Evolutionary conservation across 2,888 invertebrate genomes (phyloP).

Genomic region (Zonitis immaculata): DNA sequence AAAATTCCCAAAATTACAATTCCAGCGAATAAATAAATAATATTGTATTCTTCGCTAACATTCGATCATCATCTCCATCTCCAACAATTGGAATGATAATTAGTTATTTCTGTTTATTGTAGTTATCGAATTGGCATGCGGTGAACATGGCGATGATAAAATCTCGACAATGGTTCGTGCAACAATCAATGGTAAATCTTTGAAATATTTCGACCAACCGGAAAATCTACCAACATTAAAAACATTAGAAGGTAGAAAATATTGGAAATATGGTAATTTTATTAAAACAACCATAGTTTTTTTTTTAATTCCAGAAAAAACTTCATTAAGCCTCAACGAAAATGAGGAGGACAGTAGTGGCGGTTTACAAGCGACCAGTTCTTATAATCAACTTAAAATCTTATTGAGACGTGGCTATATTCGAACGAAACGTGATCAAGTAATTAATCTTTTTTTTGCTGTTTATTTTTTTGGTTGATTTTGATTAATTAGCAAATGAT

Average conservation of each 20-base stretch:
- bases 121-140: conserved; percentile 92
- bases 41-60: neutral
- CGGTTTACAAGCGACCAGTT: conserved; percentile 63
- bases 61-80: conserved; percentile 43
- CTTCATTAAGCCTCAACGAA: no score
- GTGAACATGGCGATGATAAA: conserved; percentile 82
- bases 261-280: no score
- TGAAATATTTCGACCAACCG: conserved; percentile 65
- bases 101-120: conserved; percentile 27
- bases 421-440: conserved; percentile 69
- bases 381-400: conserved; percentile 65
- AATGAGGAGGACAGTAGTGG: no score
- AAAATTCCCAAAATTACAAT: neutral
- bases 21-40: no score
- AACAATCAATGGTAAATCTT: conserved; percentile 64
- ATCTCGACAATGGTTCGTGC: conserved; percentile 61
- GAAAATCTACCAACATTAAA: conserved; percentile 55
- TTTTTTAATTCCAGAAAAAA: neutral
- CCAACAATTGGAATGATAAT: conserved; percentile 71
- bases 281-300: no score
- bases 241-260: conserved; percentile 53
- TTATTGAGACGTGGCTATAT: conserved; percentile 67
- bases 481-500: no score
- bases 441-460: conserved; percentile 45
- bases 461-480: no score